phyloP scores from a whole-genome alignment of 92 coral and sea anemone species.

The Palythoa heliodiscus region DNA sequence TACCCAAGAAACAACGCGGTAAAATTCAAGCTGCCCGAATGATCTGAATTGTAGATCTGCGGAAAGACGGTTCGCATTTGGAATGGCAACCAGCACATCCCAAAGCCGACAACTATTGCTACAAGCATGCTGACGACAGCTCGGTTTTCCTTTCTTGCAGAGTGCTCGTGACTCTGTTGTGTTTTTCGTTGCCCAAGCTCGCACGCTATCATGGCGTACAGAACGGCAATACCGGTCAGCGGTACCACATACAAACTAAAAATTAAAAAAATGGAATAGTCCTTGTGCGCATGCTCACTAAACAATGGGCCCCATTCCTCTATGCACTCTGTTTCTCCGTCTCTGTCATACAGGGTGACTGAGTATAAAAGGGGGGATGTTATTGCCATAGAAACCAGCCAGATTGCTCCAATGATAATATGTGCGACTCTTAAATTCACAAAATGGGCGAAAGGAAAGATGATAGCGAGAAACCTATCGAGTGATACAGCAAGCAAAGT shows the following conservation, averaged over 20 bases:
- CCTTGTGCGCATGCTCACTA: slow-evolving; percentile 20
- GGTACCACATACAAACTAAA: slow-evolving; percentile 23
- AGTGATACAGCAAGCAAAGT: slow-evolving; percentile 29
- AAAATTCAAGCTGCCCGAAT: not conserved
- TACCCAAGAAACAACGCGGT: slow-evolving; percentile 26
- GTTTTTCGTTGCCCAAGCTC: slow-evolving; percentile 29
- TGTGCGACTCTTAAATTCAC: slow-evolving; percentile 28
- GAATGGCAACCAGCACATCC: slow-evolving; percentile 36
- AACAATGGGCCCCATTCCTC: slow-evolving; percentile 34
- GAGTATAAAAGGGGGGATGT: slow-evolving; percentile 34
- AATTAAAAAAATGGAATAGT: slow-evolving; percentile 16
- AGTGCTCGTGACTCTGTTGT: slow-evolving; percentile 1
- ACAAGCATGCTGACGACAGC: slow-evolving; percentile 36
- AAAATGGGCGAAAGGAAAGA: slow-evolving; percentile 34
- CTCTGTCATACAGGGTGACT: slow-evolving; percentile 29
- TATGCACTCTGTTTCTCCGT: not conserved
- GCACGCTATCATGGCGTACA: slow-evolving; percentile 17
- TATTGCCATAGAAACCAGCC: slow-evolving; percentile 43
- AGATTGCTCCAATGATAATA: slow-evolving; percentile 3
- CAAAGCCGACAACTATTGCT: slow-evolving; percentile 26
- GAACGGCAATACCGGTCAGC: slow-evolving; percentile 26
- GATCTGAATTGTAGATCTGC: not conserved
- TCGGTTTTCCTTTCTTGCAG: slow-evolving; percentile 23
- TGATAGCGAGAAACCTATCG: slow-evolving; percentile 32
- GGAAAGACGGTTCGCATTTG: slow-evolving; percentile 9